A percentile compares a stretch with the other conserved stretches of the same genome.
phyloP scores from a whole-genome alignment of 2,888 invertebrate genomes.

The Leptogaster cylindrica region DNA sequence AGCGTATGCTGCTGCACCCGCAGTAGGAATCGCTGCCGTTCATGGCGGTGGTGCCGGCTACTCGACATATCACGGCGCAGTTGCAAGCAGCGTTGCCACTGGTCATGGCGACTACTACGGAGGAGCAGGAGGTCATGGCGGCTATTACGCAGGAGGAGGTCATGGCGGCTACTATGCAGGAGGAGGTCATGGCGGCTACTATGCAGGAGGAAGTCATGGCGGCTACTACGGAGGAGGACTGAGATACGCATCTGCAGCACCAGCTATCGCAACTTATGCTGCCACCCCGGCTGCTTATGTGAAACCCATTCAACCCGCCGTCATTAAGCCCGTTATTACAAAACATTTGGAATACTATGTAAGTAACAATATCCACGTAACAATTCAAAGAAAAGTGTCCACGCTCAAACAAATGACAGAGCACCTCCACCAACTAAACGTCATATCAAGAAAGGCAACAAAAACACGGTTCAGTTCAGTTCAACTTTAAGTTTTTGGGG shows the following conservation, averaged over 20 bases:
- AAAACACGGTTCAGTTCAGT: no score
- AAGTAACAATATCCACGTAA: no score
- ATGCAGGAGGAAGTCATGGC: slow-evolving; percentile 45
- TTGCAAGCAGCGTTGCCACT: slow-evolving; percentile 51
- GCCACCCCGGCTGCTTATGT: slow-evolving; percentile 58
- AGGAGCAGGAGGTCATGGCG: slow-evolving; percentile 1
- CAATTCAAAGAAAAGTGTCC: no score
- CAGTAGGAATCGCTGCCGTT: slow-evolving; percentile 49
- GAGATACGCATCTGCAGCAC: slow-evolving; percentile 59
- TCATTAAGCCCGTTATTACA: slow-evolving; percentile 66
- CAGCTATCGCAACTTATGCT: slow-evolving; percentile 57
- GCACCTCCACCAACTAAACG: no score
- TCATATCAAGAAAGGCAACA: no score
- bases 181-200: slow-evolving; percentile 49
- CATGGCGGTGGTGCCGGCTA: slow-evolving; percentile 43
- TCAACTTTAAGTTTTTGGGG: no score
- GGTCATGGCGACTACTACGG: slow-evolving; percentile 40
- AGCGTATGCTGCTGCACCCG: background rate
- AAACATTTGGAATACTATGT: slow-evolving; percentile 71
- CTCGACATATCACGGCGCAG: slow-evolving; percentile 53
- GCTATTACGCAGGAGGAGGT: background rate
- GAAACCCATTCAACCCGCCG: slow-evolving; percentile 58
- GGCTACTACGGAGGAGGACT: slow-evolving; percentile 50
- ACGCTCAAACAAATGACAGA: no score
- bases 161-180: background rate